These are phyloP conservation scores for Oryzias sinensis DNA, from an alignment of 2,797 vertebrate genomes.

Conservation along the genomic window DNA sequence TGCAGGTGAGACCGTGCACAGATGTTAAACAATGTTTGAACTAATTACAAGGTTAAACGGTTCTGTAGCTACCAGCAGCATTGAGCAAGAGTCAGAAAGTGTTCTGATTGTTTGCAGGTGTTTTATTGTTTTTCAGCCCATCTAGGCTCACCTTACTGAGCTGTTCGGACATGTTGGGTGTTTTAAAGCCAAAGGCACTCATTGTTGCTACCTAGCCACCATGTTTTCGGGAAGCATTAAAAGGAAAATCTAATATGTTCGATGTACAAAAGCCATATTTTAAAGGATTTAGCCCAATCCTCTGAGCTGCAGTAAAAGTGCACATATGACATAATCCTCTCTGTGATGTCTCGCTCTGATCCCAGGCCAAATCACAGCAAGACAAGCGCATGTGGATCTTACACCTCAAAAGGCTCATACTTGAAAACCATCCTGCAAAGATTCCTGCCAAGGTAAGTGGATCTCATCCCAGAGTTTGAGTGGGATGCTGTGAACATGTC, in stretches of 20 bases:
- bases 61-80: conserved; percentile 19
- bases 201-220: conserved; percentile 50
- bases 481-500: conserved; percentile 34
- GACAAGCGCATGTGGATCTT: conserved; percentile 98
- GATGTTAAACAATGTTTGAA: conserved; percentile 9
- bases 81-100: conserved; percentile 36
- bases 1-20: conserved; percentile 83
- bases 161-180: conserved; percentile 56
- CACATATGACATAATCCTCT: conserved; percentile 39
- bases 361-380: conserved; percentile 92
- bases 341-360: conserved; percentile 41
- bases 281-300: conserved; percentile 27
- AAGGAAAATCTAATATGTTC: conserved; percentile 36
- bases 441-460: conserved; percentile 94
- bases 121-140: conserved; percentile 35
- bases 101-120: conserved; percentile 41
- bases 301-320: conserved; percentile 22
- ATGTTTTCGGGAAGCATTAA: conserved; percentile 29
- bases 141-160: conserved; percentile 26
- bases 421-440: conserved; percentile 98
- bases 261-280: conserved; percentile 27
- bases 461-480: conserved; percentile 12
- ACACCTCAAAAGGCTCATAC: conserved; percentile 95
- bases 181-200: conserved; percentile 35
- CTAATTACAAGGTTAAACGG: conserved; percentile 32